Percentiles rank a stretch among this genome's conserved stretches.
These are phyloP conservation scores for Gymnocypris eckloni DNA, from an alignment of 2,797 vertebrate genomes.

Conservation along the genomic window DNA sequence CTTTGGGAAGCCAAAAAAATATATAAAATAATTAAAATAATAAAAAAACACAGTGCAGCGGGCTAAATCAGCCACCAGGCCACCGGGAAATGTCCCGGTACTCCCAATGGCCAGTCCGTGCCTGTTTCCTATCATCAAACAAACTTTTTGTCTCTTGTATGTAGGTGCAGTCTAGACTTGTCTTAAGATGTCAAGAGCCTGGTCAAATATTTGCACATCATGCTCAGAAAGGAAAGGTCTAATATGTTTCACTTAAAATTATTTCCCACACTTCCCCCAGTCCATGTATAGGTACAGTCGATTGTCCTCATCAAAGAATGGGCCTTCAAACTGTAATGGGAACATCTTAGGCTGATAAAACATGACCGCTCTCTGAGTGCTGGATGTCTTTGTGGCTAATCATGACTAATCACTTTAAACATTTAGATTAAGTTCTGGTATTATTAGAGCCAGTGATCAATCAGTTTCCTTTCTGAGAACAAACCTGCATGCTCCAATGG, in stretches of 20 bases:
- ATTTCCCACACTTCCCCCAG: neutral
- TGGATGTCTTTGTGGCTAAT: constrained; percentile 15
- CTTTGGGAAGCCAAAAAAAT: too few relatives aligned
- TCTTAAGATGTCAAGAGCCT: constrained; percentile 13
- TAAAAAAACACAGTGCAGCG: too few relatives aligned
- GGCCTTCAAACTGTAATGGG: constrained; percentile 12
- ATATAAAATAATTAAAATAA: too few relatives aligned
- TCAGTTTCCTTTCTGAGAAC: constrained; percentile 22
- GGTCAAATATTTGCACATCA: neutral
- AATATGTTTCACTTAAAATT: constrained; percentile 38
- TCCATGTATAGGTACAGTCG: constrained; percentile 18
- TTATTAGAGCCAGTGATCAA: neutral
- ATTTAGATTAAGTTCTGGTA: constrained; percentile 4
- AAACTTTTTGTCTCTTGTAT: neutral
- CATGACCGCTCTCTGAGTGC: neutral
- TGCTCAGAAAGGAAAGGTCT: neutral
- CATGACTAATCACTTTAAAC: constrained; percentile 16
- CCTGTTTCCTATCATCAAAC: neutral
- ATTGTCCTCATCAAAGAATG: constrained; percentile 21
- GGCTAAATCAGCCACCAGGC: too few relatives aligned
- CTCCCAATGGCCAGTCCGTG: too few relatives aligned
- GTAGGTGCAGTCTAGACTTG: neutral
- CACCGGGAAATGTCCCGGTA: too few relatives aligned
- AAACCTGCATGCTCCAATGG: neutral
- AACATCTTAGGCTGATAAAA: constrained; percentile 28